These are phyloP conservation scores for Sicus ferrugineus DNA, from an alignment of 2,888 invertebrate genomes.

Conservation along the genomic window DNA sequence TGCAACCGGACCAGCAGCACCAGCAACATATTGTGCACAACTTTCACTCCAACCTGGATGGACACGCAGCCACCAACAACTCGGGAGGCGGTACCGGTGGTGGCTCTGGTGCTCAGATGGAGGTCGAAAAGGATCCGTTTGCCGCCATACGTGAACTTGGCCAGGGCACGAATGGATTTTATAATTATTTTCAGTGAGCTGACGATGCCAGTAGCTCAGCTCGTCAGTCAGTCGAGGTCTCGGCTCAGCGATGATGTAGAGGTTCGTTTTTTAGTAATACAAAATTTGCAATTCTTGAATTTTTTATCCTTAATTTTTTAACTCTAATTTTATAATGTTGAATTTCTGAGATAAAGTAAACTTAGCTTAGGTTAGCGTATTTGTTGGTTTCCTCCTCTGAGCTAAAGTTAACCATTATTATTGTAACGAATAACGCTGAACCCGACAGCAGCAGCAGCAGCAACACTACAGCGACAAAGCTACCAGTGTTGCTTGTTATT, in stretches of 20 bases:
- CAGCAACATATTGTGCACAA: slow-evolving; percentile 36
- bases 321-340: slow-evolving; percentile 3
- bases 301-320: slow-evolving; percentile 6
- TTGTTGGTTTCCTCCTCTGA: slow-evolving; percentile 25
- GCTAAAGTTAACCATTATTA: background rate
- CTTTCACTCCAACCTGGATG: slow-evolving; percentile 39
- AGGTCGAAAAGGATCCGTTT: slow-evolving; percentile 65
- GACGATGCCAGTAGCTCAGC: too few relatives aligned
- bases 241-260: background rate
- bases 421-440: slow-evolving; percentile 10
- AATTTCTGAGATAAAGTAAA: background rate
- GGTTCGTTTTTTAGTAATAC: background rate
- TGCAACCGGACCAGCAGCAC: slow-evolving; percentile 34
- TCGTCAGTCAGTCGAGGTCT: too few relatives aligned
- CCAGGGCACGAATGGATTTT: slow-evolving; percentile 66
- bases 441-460: slow-evolving; percentile 9
- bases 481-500: slow-evolving; percentile 11
- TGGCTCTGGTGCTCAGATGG: slow-evolving; percentile 36
- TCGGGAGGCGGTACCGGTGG: slow-evolving; percentile 33
- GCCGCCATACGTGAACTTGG: slow-evolving; percentile 66
- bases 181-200: slow-evolving; percentile 69
- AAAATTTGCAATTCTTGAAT: slow-evolving; percentile 11
- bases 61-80: background rate
- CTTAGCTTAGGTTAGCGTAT: slow-evolving; percentile 25
- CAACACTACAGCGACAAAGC: background rate